Evolutionary conservation across 2,888 invertebrate genomes (phyloP).

Genomic region (Melitaea athalia): DNA sequence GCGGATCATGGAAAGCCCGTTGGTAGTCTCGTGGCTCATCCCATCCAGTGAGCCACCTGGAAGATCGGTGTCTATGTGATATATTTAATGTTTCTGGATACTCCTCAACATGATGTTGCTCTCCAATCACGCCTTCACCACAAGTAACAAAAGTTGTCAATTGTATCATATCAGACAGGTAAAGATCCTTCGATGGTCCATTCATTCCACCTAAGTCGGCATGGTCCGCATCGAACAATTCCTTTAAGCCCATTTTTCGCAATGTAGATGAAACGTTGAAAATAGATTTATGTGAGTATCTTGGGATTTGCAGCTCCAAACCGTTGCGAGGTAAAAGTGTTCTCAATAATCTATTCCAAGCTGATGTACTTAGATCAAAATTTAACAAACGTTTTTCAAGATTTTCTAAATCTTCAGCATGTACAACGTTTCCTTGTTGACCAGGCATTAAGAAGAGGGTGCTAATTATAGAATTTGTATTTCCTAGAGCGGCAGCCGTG

Average conservation of each 20-base stretch:
- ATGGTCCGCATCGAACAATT: slow-evolving; percentile 87
- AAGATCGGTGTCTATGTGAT: slow-evolving; percentile 61
- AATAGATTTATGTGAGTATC: slow-evolving; percentile 91
- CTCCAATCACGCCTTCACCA: slow-evolving; percentile 87
- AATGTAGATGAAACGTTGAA: slow-evolving; percentile 91
- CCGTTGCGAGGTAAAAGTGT: slow-evolving; percentile 89
- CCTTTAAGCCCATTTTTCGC: slow-evolving; percentile 90
- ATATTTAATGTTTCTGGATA: slow-evolving; percentile 86
- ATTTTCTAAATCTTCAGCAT: slow-evolving; percentile 89
- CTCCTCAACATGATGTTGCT: slow-evolving; percentile 90
- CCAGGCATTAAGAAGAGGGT: slow-evolving; percentile 93
- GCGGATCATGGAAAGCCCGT: slow-evolving; percentile 86
- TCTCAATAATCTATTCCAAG: slow-evolving; percentile 88
- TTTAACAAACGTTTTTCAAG: slow-evolving; percentile 87
- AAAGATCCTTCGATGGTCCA: slow-evolving; percentile 89
- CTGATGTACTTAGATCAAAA: slow-evolving; percentile 84
- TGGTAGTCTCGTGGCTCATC: slow-evolving; percentile 85
- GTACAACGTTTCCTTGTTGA: slow-evolving; percentile 90
- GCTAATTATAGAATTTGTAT: slow-evolving; percentile 86
- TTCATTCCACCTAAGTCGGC: slow-evolving; percentile 93
- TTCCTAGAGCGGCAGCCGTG: slow-evolving; percentile 90
- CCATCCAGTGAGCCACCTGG: slow-evolving; percentile 77
- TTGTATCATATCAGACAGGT: slow-evolving; percentile 92
- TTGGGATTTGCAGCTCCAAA: slow-evolving; percentile 91
- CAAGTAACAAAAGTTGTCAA: slow-evolving; percentile 92